Evolutionary conservation across 2,888 invertebrate genomes (phyloP).

Genomic region (Apeira syringaria): DNA sequence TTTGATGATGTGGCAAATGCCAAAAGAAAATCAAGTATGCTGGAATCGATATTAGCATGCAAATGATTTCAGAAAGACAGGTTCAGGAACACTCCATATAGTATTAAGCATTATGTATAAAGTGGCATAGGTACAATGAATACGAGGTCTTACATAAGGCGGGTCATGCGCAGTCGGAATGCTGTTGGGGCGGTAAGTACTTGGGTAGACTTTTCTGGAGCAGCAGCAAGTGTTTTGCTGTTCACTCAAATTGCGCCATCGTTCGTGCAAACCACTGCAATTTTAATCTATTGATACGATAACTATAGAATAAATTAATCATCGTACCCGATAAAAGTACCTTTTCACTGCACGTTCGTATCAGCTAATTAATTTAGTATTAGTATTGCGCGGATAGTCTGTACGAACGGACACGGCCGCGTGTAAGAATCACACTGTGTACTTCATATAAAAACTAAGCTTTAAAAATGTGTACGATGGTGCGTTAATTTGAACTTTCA

Average conservation of each 20-base stretch:
- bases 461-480: slow-evolving; percentile 29
- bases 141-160: slow-evolving; percentile 34
- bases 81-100: not conserved
- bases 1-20: too few relatives aligned
- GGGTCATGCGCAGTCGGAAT: slow-evolving; percentile 38
- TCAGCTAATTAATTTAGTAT: slow-evolving; percentile 42
- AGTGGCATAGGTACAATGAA: slow-evolving; percentile 9
- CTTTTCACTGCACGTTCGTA: slow-evolving; percentile 46
- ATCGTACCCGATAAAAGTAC: slow-evolving; percentile 58
- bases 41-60: too few relatives aligned
- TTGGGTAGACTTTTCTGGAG: slow-evolving; percentile 5
- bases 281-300: slow-evolving; percentile 47
- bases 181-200: slow-evolving; percentile 33
- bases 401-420: slow-evolving; percentile 34
- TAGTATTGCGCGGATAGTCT: slow-evolving; percentile 52
- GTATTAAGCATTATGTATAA: not conserved
- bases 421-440: too few relatives aligned
- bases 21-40: too few relatives aligned
- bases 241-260: slow-evolving; percentile 21
- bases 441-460: too few relatives aligned
- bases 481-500: not conserved
- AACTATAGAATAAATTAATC: slow-evolving; percentile 50
- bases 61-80: slow-evolving; percentile 1
- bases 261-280: slow-evolving; percentile 47
- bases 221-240: slow-evolving; percentile 2